Conservation (phyloP, 2,113 vertebrate species). For the Ondatra zibethicus region DNA sequence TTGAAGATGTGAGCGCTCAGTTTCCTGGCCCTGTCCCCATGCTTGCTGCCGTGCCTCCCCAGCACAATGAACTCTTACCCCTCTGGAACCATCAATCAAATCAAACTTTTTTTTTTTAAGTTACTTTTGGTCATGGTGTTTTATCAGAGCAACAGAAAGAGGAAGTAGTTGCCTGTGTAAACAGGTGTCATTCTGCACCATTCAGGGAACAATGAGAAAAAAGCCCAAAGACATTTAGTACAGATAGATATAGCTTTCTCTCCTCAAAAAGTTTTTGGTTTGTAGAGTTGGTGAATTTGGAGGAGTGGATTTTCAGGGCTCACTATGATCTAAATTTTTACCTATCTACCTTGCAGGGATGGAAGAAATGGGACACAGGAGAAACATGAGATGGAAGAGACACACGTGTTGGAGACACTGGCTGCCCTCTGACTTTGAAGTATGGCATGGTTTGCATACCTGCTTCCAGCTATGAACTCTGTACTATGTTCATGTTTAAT, state of each 20-base stretch:
- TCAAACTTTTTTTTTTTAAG: not conserved
- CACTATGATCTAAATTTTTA: fast-evolving
- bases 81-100: not conserved
- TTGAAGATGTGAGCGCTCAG: not conserved
- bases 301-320: not conserved
- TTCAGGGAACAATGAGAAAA: not conserved
- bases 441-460: fast-evolving
- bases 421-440: not conserved
- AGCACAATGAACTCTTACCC: not conserved
- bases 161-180: not conserved
- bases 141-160: not conserved
- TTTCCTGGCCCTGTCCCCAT: not conserved
- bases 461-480: no score
- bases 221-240: not conserved
- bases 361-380: not conserved
- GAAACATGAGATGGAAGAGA: not conserved
- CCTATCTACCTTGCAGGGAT: no score
- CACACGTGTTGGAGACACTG: fast-evolving
- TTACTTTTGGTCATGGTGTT: not conserved
- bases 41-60: not conserved
- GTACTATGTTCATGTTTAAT: not conserved
- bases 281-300: not conserved
- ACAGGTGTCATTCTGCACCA: not conserved
- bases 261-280: not conserved
- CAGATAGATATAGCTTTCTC: not conserved